These are phyloP conservation scores for Zaprionus ornatus DNA, from an alignment of 1,140 invertebrate genomes.

Conservation along the genomic window DNA sequence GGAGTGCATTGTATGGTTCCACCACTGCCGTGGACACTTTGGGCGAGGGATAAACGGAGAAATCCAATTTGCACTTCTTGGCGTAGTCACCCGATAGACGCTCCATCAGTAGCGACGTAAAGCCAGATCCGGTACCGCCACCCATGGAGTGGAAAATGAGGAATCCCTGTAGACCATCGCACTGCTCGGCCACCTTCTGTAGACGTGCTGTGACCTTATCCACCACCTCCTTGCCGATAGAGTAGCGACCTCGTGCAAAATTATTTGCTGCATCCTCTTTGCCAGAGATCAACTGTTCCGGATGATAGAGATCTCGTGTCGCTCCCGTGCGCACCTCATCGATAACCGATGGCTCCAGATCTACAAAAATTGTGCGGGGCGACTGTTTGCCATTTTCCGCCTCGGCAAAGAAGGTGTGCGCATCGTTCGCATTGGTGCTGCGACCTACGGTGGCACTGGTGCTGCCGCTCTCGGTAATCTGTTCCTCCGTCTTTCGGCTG, in stretches of 20 bases:
- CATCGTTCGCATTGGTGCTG: conserved; percentile 68
- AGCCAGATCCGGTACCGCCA: conserved; percentile 91
- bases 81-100: conserved; percentile 86
- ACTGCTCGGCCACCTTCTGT: conserved; percentile 91
- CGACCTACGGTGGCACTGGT: conserved; percentile 54
- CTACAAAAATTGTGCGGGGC: conserved; percentile 85
- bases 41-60: conserved; percentile 90
- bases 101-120: conserved; percentile 89
- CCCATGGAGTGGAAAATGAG: conserved; percentile 93
- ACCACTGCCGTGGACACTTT: conserved; percentile 92
- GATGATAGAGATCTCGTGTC: conserved; percentile 88
- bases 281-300: conserved; percentile 90
- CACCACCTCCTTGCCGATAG: conserved; percentile 91
- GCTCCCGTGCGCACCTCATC: conserved; percentile 88
- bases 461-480: conserved; percentile 68
- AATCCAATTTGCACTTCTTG: conserved; percentile 89
- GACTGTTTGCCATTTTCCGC: conserved; percentile 86
- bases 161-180: conserved; percentile 92
- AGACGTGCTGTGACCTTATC: conserved; percentile 89
- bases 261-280: conserved; percentile 94
- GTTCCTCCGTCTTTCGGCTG: conserved; percentile 62
- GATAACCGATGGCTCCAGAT: conserved; percentile 85
- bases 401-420: conserved; percentile 88
- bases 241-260: conserved; percentile 91
- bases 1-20: conserved; percentile 93